These are phyloP conservation scores for Datnioides undecimradiatus DNA, from an alignment of 2,113 vertebrate genomes.

Conservation along the genomic window DNA sequence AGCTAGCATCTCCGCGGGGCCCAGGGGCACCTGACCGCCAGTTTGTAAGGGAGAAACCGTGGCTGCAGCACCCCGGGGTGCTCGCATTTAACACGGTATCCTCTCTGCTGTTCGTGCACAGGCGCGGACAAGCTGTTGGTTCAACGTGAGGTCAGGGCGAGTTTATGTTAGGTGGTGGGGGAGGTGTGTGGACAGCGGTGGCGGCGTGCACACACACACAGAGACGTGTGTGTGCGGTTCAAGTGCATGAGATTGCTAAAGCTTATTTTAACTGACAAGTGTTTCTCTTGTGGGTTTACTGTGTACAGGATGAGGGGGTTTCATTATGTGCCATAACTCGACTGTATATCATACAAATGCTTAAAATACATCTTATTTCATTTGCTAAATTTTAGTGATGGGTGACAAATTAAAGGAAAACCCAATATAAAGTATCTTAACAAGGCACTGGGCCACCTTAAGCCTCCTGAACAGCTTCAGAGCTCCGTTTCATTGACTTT, in stretches of 20 bases:
- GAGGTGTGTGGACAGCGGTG: no score
- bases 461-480: no score
- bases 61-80: constrained; percentile 43
- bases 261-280: constrained; percentile 14
- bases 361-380: neutral
- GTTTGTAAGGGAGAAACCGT: constrained; percentile 60
- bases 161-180: neutral
- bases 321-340: neutral
- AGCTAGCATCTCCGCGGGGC: constrained; percentile 67
- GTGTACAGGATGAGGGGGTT: neutral
- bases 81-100: constrained; percentile 29
- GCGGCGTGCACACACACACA: neutral
- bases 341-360: neutral
- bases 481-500: neutral
- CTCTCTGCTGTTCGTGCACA: constrained; percentile 1
- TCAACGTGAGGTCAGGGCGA: constrained; percentile 48
- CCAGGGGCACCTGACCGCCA: constrained; percentile 64
- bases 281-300: neutral
- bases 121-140: constrained; percentile 11
- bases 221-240: neutral
- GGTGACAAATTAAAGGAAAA: neutral
- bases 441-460: neutral
- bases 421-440: neutral
- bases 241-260: neutral
- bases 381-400: neutral